Conservation (phyloP, 2,113 vertebrate species). For the Eurystomus gularis region DNA sequence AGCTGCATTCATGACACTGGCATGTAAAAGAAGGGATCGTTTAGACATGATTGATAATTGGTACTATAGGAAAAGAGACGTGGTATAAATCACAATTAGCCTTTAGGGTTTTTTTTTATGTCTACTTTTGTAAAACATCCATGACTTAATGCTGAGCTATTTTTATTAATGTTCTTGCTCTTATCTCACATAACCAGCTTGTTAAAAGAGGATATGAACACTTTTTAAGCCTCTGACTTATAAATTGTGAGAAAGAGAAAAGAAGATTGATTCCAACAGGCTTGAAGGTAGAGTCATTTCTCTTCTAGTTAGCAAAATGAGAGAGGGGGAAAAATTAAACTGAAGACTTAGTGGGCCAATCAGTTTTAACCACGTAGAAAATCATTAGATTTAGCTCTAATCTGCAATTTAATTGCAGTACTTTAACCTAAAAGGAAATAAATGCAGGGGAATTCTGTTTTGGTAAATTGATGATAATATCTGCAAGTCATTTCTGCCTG, state of each 20-base stretch:
- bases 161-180: slow-evolving; percentile 42
- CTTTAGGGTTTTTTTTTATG: not conserved
- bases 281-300: slow-evolving; percentile 33
- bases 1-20: not conserved
- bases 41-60: not conserved
- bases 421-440: not conserved
- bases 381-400: not conserved
- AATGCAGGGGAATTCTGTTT: slow-evolving; percentile 2
- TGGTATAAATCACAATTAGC: slow-evolving; percentile 13
- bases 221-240: slow-evolving; percentile 49
- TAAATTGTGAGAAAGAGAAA: slow-evolving; percentile 42
- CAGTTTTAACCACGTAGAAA: not conserved
- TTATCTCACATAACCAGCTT: slow-evolving; percentile 65
- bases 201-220: slow-evolving; percentile 39
- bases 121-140: slow-evolving; percentile 12
- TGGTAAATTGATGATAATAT: not conserved
- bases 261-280: slow-evolving; percentile 51
- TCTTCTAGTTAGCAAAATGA: slow-evolving; percentile 2
- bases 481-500: not conserved
- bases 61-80: not conserved
- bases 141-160: slow-evolving; percentile 36
- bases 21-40: not conserved
- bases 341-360: not conserved
- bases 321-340: not conserved
- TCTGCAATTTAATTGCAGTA: not conserved